Percentiles rank a stretch among this genome's conserved stretches.
phyloP scores from a whole-genome alignment of 2,797 vertebrate species.

The Alcedo quadribrachys region DNA sequence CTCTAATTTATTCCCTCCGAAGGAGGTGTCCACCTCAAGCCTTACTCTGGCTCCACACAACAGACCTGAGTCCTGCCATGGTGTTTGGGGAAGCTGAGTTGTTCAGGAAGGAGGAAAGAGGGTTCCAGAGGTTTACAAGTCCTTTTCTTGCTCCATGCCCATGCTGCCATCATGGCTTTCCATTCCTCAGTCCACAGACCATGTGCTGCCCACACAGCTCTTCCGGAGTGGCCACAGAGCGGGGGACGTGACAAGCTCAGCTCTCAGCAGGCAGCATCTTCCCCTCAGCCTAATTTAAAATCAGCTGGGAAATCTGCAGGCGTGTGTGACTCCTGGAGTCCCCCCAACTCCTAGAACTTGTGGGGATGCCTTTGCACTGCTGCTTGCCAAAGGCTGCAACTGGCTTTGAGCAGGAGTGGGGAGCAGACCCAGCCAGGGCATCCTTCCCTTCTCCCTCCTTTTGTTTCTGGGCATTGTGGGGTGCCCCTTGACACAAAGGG shows the following conservation, averaged over 20 bases:
- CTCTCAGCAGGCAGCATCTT: background rate
- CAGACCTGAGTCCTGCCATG: background rate
- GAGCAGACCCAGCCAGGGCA: background rate
- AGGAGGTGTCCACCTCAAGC: background rate
- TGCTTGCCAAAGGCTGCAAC: background rate
- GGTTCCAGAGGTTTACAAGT: background rate
- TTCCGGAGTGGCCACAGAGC: background rate
- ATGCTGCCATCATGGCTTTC: background rate
- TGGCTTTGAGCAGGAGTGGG: background rate
- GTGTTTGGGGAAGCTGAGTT: background rate
- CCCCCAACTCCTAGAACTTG: background rate
- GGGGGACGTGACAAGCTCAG: background rate
- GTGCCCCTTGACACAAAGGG: background rate
- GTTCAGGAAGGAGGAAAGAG: background rate
- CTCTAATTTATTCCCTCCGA: background rate
- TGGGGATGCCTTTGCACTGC: accelerated
- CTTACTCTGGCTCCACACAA: background rate
- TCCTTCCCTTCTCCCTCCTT: background rate
- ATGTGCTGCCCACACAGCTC: background rate
- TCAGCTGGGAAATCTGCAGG: background rate
- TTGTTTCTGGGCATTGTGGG: background rate
- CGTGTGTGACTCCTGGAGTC: accelerated
- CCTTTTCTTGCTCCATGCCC: background rate
- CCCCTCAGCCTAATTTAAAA: background rate
- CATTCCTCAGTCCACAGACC: accelerated